Base-by-base conservation (phyloP, 2,113 vertebrate species). In the Petroica traversi region DNA sequence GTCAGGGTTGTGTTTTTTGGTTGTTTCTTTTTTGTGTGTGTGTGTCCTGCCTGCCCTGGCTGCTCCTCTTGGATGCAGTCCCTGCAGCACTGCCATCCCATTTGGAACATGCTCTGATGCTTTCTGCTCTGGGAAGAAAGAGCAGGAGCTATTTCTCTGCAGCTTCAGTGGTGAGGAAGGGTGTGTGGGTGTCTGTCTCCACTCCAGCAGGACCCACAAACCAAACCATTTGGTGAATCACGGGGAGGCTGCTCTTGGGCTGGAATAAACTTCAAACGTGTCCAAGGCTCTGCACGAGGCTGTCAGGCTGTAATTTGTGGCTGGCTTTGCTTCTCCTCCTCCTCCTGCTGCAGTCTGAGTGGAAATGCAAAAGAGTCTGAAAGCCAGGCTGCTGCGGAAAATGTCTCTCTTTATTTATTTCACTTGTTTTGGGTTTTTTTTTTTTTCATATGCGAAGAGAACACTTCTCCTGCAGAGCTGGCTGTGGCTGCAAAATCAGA, bases 291-390 rank as follows among this genome's bases (percentile, higher is more conserved):
- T 71, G 75, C 64, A 57, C 0, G 3, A 87, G 68, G 45, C 75
- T 85, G 77, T 28, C 88, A 88, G 77, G 45, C 76, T 90, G 82
- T 86, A 95, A 88, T 94, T 49, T 85, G 84, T 78, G 80, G 69
- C 48, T 92, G 66, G 40, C 55, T 94, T 75, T 75, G 36, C 66
- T 73, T 72, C 54, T 73, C 51, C 26, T 76, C 36, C 58, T 73
- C 51, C 26, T 76, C 36, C 36, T 80, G 51, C 59, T 92, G 91
- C 46, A 73, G 76, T 19, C 40, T 26, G 64, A 75, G 46, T 52
- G 49, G 58, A 78, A 92, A 89, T 57, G 81, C 34, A 61, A 71
- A 74, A 33, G 0, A 28, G 22, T 12, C 33, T 19, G 62, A 77
- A 81, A 78, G 72, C 59, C 40, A 79, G 34, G 55, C 48, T 59